Conservation (phyloP, 2,113 vertebrate species). For the Albula glossodonta region DNA sequence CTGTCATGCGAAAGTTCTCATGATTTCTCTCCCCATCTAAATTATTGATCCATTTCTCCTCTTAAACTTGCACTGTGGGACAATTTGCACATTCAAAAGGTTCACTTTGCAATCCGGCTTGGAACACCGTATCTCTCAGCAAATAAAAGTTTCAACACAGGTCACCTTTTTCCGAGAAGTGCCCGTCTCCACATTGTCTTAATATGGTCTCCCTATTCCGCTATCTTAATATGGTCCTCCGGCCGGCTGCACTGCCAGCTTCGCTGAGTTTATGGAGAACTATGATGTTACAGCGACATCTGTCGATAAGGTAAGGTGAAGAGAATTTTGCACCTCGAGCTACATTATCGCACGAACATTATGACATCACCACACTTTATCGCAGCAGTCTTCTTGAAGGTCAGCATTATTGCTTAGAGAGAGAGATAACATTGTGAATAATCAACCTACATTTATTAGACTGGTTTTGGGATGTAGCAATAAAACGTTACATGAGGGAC, state of each 20-base stretch:
- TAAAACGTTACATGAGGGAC: too few relatives aligned
- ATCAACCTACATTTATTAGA: background rate
- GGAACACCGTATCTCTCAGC: constrained; percentile 61
- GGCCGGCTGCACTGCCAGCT: constrained; percentile 30
- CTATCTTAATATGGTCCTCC: constrained; percentile 69
- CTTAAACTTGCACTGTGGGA: constrained; percentile 18
- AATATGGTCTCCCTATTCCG: constrained; percentile 75
- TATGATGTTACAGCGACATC: constrained; percentile 14
- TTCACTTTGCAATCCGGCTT: constrained; percentile 46
- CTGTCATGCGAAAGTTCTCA: background rate
- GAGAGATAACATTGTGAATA: background rate
- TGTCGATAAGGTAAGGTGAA: background rate
- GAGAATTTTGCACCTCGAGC: background rate
- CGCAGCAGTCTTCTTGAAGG: too few relatives aligned
- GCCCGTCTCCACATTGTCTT: constrained; percentile 67
- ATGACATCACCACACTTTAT: too few relatives aligned
- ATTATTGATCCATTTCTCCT: constrained; percentile 7
- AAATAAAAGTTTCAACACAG: constrained; percentile 64
- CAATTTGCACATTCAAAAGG: constrained; percentile 31
- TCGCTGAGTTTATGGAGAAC: background rate
- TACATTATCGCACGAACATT: background rate
- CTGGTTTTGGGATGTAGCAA: too few relatives aligned
- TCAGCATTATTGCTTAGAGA: background rate
- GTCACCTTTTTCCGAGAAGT: constrained; percentile 51
- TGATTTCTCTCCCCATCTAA: background rate